Conservation (phyloP, 2,888 invertebrate species). For the Linnaemya tessellans region DNA sequence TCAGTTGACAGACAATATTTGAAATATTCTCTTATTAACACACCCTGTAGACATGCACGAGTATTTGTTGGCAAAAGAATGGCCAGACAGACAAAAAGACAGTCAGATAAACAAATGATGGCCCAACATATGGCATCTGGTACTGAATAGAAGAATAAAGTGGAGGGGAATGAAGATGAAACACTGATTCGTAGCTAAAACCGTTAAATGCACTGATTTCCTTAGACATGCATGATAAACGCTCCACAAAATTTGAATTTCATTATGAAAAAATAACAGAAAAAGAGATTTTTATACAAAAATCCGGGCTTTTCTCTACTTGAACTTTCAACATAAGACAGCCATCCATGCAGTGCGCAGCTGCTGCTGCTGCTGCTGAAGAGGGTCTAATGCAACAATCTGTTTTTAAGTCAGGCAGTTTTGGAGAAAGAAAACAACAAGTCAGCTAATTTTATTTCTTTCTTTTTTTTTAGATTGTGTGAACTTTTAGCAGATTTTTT, state of each 20-base stretch:
- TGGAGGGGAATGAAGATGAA: slow-evolving; percentile 13
- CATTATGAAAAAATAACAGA: slow-evolving; percentile 15
- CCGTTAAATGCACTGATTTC: slow-evolving; percentile 64
- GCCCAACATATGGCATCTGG: background rate
- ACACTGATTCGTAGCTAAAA: slow-evolving; percentile 27
- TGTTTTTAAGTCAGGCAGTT: background rate
- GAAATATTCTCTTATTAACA: too few species aligned
- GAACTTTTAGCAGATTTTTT: slow-evolving; percentile 51
- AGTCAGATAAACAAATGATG: background rate
- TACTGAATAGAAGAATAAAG: background rate
- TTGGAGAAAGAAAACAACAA: background rate
- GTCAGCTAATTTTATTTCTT: background rate
- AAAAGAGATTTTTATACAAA: background rate
- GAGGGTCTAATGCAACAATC: background rate
- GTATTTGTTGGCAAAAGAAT: background rate
- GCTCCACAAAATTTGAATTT: slow-evolving; percentile 51
- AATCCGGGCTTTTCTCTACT: slow-evolving; percentile 21
- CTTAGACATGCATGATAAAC: slow-evolving; percentile 58
- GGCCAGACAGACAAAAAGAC: background rate
- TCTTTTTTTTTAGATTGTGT: slow-evolving; percentile 39
- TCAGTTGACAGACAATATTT: too few species aligned
- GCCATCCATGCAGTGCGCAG: background rate
- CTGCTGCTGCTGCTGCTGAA: background rate
- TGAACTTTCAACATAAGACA: slow-evolving; percentile 40
- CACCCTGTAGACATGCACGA: too few species aligned